Base-by-base conservation (phyloP, 2,888 invertebrate species). In the Melipona bicolor region DNA sequence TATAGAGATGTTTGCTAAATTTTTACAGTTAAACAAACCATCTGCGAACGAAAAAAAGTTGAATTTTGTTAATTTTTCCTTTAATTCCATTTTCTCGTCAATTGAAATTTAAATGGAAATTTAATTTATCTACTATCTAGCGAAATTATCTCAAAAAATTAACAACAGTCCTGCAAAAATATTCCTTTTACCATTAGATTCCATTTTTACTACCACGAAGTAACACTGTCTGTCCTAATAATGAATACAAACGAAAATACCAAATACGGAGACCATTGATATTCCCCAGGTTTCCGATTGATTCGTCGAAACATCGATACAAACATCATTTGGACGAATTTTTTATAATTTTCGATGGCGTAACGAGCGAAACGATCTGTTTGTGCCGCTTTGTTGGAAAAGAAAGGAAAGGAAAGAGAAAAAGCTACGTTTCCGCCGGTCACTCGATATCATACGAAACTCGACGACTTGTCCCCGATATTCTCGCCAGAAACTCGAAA, bases 401-500 rank as follows among this genome's bases (percentile, higher is more conserved):
- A 24, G 19, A 59, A 59, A 69, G 13, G 3, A 27, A 52, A 36
- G 81, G 81, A 64, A 17, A 11, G 24, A 85, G 83, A 80, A 72
- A 3, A 50, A 74, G 43, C 64, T 24, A 43, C 15, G 36, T 52
- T 54, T 2, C 27, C 70, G 27, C 32, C 19, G 56, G 77, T 77
- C 74, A 52, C 62, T 69, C 79, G 84, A 84, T 84, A 84, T 79
- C 67, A 52, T 80, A 73, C 69, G 32, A 43, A 65, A 15, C 64
- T 64, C 69, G 61, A 68, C 77, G 77, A 49, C 50, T 32, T 56
- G 59, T 74, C 67, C 61, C 19, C 71, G 65, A 81, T 71, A 77
- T 84, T 84, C 73, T 52, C 43, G 27, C 52, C 24, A 61, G 73
- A 56, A 81, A 70, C 69, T 50, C 21, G 73, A 73, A 64, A 64